Percentiles rank a stretch among this genome's conserved stretches.
These are phyloP conservation scores for Ciconia boyciana DNA, from an alignment of 2,113 vertebrate genomes.

Conservation along the genomic window DNA sequence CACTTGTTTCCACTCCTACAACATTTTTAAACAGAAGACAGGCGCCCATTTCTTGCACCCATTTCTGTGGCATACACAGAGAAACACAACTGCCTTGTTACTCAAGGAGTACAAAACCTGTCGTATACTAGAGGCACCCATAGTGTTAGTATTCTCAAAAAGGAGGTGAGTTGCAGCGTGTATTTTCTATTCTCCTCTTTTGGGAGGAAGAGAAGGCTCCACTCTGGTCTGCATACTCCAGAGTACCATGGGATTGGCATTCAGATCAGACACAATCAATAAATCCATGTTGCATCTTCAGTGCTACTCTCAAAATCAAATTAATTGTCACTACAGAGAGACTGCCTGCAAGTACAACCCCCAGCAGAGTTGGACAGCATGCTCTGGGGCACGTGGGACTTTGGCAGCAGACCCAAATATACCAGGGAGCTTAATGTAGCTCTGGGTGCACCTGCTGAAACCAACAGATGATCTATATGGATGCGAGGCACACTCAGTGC, in stretches of 20 bases:
- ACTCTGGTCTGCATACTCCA: not conserved
- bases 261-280: not conserved
- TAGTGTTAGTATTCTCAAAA: not conserved
- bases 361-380: not conserved
- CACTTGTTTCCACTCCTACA: not conserved
- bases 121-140: not conserved
- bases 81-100: not conserved
- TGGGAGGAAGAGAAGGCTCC: not conserved
- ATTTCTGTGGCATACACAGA: not conserved
- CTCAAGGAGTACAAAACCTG: not conserved
- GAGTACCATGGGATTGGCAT: not conserved
- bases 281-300: not conserved
- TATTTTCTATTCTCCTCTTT: not conserved
- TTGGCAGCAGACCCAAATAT: not conserved
- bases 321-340: not conserved
- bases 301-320: not conserved
- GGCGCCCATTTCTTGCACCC: not conserved
- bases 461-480: not conserved
- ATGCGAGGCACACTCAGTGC: not conserved
- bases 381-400: not conserved
- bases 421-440: not conserved
- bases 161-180: not conserved
- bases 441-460: not conserved
- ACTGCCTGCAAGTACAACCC: too few relatives aligned
- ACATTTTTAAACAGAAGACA: not conserved